Evolutionary conservation across 35 echinoderm and acorn worm genomes (phyloP).

Genomic region (Lytechinus pictus): DNA sequence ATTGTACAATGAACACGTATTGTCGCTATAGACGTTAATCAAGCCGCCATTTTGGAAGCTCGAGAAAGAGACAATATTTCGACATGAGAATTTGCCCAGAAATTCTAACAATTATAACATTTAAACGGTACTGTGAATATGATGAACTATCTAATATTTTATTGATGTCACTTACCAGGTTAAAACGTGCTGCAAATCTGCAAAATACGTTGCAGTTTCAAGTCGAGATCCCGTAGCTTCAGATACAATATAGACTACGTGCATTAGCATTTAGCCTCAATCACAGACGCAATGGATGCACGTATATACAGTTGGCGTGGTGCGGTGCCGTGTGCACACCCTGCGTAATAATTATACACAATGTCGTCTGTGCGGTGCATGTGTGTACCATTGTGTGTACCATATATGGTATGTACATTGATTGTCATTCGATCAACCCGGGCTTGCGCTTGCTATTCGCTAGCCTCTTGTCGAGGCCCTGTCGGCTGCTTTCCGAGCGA

Average conservation of each 20-base stretch:
- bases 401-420: background rate
- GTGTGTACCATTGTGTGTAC: background rate
- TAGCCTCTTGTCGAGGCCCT: too few relatives aligned
- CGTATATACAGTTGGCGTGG: background rate
- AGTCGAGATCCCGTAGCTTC: background rate
- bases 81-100: background rate
- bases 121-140: background rate
- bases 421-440: background rate
- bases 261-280: background rate
- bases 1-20: background rate
- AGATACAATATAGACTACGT: slow-evolving; percentile 40
- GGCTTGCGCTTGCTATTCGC: too few relatives aligned
- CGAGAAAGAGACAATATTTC: background rate
- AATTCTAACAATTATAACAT: background rate
- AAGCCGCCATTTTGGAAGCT: slow-evolving; percentile 37
- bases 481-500: too few relatives aligned
- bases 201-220: background rate
- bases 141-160: background rate
- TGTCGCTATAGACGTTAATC: slow-evolving; percentile 21
- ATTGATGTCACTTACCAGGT: background rate
- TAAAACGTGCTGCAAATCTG: background rate
- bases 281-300: background rate
- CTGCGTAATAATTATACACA: too few relatives aligned
- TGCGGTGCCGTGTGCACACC: background rate
- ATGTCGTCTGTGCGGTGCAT: too few relatives aligned